phyloP scores from a whole-genome alignment of 2,113 vertebrate genomes.

The Motacilla tschutschensis region DNA sequence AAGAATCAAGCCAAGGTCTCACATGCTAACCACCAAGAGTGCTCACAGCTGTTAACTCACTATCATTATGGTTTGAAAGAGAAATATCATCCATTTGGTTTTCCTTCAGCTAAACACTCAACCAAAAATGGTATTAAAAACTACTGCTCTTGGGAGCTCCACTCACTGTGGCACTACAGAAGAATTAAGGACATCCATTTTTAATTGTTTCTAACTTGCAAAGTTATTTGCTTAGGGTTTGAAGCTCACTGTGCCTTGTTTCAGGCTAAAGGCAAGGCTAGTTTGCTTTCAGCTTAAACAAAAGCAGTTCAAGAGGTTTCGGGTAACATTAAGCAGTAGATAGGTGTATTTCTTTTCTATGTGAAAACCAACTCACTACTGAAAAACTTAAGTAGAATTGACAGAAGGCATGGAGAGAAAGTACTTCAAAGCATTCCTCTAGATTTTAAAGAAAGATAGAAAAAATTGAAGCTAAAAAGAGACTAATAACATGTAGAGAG shows the following conservation, averaged over 20 bases:
- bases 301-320: neutral
- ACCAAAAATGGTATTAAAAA: neutral
- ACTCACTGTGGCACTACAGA: neutral
- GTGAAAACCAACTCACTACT: neutral
- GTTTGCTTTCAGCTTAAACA: neutral
- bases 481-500: neutral
- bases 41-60: neutral
- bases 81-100: neutral
- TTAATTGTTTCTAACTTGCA: neutral
- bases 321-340: neutral
- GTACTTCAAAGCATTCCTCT: conserved; percentile 33
- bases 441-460: conserved; percentile 13
- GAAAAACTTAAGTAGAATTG: conserved; percentile 11
- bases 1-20: conserved; percentile 19
- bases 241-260: neutral
- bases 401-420: conserved; percentile 11
- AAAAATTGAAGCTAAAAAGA: neutral
- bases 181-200: neutral
- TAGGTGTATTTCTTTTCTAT: neutral
- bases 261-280: neutral
- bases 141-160: neutral
- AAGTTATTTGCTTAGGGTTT: neutral
- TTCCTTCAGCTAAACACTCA: neutral
- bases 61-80: conserved; percentile 20
- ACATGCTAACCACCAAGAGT: neutral